Percentiles rank a stretch among this genome's conserved stretches.
Conservation (phyloP, 2,113 vertebrate genomes). For the Gadus chalcogrammus region DNA sequence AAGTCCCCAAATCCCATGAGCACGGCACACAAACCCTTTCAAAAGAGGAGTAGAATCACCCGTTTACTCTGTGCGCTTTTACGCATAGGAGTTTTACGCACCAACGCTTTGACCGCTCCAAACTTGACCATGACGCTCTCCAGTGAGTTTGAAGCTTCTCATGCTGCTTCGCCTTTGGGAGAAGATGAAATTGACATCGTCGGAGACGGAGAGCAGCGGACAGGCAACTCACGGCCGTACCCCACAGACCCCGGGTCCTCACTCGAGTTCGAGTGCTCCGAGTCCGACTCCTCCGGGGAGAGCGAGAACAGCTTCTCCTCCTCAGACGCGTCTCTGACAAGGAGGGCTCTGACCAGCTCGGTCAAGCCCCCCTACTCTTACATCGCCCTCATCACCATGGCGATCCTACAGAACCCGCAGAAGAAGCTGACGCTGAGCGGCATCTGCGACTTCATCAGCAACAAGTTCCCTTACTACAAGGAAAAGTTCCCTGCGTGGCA, state of each 20-base stretch:
- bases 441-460: constrained; percentile 91
- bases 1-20: constrained; percentile 35
- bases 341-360: constrained; percentile 26
- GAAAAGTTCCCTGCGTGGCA: constrained; percentile 91
- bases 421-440: constrained; percentile 85
- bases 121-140: constrained; percentile 67
- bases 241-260: constrained; percentile 45
- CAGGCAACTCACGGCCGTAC: constrained; percentile 19
- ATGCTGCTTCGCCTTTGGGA: constrained; percentile 39
- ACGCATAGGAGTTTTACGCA: constrained; percentile 55
- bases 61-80: constrained; percentile 33
- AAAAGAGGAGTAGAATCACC: not conserved
- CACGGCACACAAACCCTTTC: constrained; percentile 8
- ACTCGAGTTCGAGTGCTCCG: constrained; percentile 60
- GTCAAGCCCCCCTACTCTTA: constrained; percentile 88
- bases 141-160: constrained; percentile 55
- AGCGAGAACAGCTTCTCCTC: constrained; percentile 40
- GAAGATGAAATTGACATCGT: constrained; percentile 70
- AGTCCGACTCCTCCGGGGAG: constrained; percentile 33
- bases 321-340: constrained; percentile 3
- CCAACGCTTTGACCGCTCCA: constrained; percentile 14
- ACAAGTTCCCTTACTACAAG: constrained; percentile 85
- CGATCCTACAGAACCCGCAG: constrained; percentile 85
- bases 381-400: constrained; percentile 93
- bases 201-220: constrained; percentile 54